Percentiles rank a stretch among this genome's conserved stretches.
Conservation (phyloP, 1,140 invertebrate genomes). For the Neodiprion pinetum region DNA sequence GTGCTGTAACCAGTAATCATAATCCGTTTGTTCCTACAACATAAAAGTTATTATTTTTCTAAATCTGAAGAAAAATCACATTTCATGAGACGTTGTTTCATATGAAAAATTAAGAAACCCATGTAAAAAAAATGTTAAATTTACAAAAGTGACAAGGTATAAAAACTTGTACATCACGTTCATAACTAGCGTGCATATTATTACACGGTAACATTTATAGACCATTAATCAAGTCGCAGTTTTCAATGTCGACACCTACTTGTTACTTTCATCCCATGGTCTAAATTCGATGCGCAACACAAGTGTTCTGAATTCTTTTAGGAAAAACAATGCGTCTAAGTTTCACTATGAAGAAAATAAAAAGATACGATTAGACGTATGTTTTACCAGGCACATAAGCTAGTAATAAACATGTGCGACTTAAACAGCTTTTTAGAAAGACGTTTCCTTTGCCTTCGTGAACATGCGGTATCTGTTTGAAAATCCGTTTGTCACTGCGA, state of each 20-base stretch:
- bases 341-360: neutral
- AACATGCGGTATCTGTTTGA: neutral
- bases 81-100: neutral
- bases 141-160: neutral
- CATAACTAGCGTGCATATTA: neutral
- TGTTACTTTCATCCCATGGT: too few species aligned
- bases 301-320: too few species aligned
- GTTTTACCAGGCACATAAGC: neutral
- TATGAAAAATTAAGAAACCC: neutral
- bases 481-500: neutral
- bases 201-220: too few species aligned
- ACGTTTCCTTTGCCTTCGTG: neutral
- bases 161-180: neutral
- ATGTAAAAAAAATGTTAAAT: neutral
- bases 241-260: too few species aligned
- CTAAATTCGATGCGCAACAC: too few species aligned
- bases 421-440: neutral
- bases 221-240: too few species aligned
- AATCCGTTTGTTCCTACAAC: neutral
- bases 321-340: neutral
- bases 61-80: slow-evolving; percentile 2
- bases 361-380: neutral
- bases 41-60: neutral
- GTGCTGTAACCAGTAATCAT: neutral
- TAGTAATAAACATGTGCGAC: slow-evolving; percentile 1